These are phyloP conservation scores for Tromatobia lineatoria DNA, from an alignment of 2,888 invertebrate genomes.

Conservation along the genomic window DNA sequence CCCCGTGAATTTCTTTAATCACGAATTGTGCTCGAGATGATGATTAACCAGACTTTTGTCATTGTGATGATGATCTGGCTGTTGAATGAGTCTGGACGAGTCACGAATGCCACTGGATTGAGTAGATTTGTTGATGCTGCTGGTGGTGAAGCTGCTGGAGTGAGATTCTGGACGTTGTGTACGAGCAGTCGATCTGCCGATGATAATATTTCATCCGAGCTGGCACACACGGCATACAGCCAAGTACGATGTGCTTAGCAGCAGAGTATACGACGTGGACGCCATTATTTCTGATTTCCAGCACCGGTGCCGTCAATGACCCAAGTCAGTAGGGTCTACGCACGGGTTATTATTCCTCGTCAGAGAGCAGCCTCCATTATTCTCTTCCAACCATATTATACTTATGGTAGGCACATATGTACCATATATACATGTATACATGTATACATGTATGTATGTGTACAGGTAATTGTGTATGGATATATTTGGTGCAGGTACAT, in stretches of 20 bases:
- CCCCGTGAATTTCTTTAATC: neutral
- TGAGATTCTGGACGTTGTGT: constrained; percentile 1
- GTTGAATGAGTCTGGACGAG: neutral
- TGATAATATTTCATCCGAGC: constrained; percentile 67
- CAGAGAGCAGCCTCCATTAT: constrained; percentile 69
- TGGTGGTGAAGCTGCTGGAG: constrained; percentile 2
- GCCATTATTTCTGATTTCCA: constrained; percentile 68
- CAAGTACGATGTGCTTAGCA: constrained; percentile 47
- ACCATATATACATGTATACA: constrained; percentile 8
- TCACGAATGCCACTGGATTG: constrained; percentile 12
- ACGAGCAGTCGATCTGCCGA: constrained; percentile 45
- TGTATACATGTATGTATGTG: constrained; percentile 11
- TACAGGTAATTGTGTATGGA: constrained; percentile 24
- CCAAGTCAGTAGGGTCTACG: constrained; percentile 65
- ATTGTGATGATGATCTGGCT: neutral
- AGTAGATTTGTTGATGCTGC: constrained; percentile 30
- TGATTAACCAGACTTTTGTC: constrained; percentile 1
- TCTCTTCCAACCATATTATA: constrained; percentile 58
- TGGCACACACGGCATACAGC: constrained; percentile 46
- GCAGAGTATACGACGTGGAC: constrained; percentile 43
- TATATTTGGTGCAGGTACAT: neutral
- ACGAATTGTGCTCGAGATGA: neutral
- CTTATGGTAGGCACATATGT: constrained; percentile 3
- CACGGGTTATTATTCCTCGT: constrained; percentile 73
- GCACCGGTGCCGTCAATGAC: constrained; percentile 68